A percentile compares a stretch with the other conserved stretches of the same genome.
These are phyloP conservation scores for Eueides isabella DNA, from an alignment of 1,140 invertebrate genomes.

Conservation along the genomic window DNA sequence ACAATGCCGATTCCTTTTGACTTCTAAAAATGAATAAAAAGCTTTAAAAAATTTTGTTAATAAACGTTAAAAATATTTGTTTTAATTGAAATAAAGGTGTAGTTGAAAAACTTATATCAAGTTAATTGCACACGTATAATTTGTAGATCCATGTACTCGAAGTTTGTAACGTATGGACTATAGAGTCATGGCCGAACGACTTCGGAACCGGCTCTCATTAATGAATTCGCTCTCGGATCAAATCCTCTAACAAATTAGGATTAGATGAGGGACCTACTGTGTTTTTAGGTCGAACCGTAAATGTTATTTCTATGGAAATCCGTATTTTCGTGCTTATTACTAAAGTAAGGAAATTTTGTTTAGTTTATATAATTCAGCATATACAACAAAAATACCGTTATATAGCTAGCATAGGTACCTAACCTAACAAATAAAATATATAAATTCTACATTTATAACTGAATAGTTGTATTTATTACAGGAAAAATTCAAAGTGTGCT, in stretches of 20 bases:
- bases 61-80: too few relatives aligned
- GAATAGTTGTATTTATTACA: not conserved
- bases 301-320: slow-evolving; percentile 56
- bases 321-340: slow-evolving; percentile 30
- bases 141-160: slow-evolving; percentile 23
- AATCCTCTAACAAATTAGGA: slow-evolving; percentile 68
- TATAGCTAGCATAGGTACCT: too few relatives aligned
- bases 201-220: slow-evolving; percentile 48
- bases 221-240: slow-evolving; percentile 57
- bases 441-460: not conserved
- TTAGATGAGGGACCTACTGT: slow-evolving; percentile 60
- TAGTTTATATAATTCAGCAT: not conserved
- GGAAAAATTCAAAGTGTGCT: not conserved
- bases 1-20: too few relatives aligned
- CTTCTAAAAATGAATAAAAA: too few relatives aligned
- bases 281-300: slow-evolving; percentile 61
- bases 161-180: slow-evolving; percentile 23
- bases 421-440: not conserved
- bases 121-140: slow-evolving; percentile 31
- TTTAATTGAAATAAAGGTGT: slow-evolving; percentile 8
- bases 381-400: too few relatives aligned
- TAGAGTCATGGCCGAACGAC: slow-evolving; percentile 15
- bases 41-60: too few relatives aligned
- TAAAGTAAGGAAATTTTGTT: slow-evolving; percentile 16
- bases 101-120: not conserved